Conservation (phyloP, 2,888 invertebrate species). For the Leptodirus hochenwartii region DNA sequence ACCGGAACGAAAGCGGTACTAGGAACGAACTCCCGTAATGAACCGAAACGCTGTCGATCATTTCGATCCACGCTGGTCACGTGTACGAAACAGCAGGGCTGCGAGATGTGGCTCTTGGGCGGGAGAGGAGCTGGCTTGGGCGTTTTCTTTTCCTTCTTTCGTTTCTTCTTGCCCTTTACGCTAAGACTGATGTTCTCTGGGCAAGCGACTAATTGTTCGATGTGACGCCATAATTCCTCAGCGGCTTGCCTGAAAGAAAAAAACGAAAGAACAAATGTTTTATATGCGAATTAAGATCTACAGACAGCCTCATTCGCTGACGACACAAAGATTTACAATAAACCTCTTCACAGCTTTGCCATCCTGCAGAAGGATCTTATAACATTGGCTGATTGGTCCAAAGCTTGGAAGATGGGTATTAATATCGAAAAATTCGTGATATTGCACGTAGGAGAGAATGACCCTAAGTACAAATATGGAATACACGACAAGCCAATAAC, state of each 20-base stretch:
- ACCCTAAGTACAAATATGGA: too few relatives aligned
- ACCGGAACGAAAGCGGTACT: slow-evolving; percentile 14
- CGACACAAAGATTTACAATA: too few relatives aligned
- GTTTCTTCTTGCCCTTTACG: slow-evolving; percentile 29
- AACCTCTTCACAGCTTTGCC: too few relatives aligned
- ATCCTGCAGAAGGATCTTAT: too few relatives aligned
- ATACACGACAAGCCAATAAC: too few relatives aligned
- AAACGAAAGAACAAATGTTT: too few relatives aligned
- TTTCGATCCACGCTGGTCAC: slow-evolving; percentile 57
- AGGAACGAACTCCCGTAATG: slow-evolving; percentile 45
- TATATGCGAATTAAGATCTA: too few relatives aligned
- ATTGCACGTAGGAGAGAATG: too few relatives aligned
- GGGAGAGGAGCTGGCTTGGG: slow-evolving; percentile 42
- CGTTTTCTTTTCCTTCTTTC: slow-evolving; percentile 34
- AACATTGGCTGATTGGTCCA: too few relatives aligned
- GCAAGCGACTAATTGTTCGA: slow-evolving; percentile 51
- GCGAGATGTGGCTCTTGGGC: slow-evolving; percentile 63
- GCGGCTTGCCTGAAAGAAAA: slow-evolving; percentile 54
- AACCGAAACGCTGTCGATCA: slow-evolving; percentile 45
- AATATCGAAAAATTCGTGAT: too few relatives aligned
- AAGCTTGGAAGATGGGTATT: too few relatives aligned
- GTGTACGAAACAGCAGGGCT: slow-evolving; percentile 72
- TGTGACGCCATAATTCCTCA: slow-evolving; percentile 46
- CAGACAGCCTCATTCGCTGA: too few relatives aligned
- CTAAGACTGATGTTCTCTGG: slow-evolving; percentile 63